Evolutionary conservation across 2,797 vertebrate genomes (phyloP), one percentile per base, ranked within the genome.

Genomic region (Chelidonichthys spinosus): DNA sequence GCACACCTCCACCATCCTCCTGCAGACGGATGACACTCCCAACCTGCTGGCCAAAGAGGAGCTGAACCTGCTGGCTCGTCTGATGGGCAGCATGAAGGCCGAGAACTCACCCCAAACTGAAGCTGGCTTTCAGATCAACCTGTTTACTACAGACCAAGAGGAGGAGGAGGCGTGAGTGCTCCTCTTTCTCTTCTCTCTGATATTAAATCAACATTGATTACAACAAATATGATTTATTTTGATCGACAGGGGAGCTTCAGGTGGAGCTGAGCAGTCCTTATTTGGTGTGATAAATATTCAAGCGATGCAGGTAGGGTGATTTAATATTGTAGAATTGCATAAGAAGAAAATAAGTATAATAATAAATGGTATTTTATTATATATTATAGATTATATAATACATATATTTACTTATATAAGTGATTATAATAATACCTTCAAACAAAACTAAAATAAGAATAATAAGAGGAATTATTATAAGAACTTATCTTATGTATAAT

Each of bases 41-140:
- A 98, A 97, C 85, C 96, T 91, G 35, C 91, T 98, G 69, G 97
- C 97, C 59, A 98, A 97, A 89, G 97, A 98, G 91, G 98, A 99
- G 82, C 94, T 99, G 82, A 97, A 99, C 85, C 93, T 98, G 63
- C 83, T 99, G 91, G 96, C 97, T 66, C 93, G 93, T 72, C 93
- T 99, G 74, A 95, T 99, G 93, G 97, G 97, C 56, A 93, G 94
- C 42, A 88, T 97, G 93, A 94, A 97, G 62, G 64, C 92, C 3
- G 93, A 95, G 85, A 91, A 93, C 56, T 40, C 71, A 0, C 42
- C 79, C 0, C 84, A 78, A 61, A 79, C 84, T 0, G 95, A 96
- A 43, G 72, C 87, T 0, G 90, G 92, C 50, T 97, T 97, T 78
- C 91, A 92, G 52, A 87, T 98, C 84, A 97, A 95, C 83, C 82